Evolutionary conservation across 2,888 invertebrate species (phyloP), one percentile per base, ranked within the genome.

Genomic region (Cheilosia soror): DNA sequence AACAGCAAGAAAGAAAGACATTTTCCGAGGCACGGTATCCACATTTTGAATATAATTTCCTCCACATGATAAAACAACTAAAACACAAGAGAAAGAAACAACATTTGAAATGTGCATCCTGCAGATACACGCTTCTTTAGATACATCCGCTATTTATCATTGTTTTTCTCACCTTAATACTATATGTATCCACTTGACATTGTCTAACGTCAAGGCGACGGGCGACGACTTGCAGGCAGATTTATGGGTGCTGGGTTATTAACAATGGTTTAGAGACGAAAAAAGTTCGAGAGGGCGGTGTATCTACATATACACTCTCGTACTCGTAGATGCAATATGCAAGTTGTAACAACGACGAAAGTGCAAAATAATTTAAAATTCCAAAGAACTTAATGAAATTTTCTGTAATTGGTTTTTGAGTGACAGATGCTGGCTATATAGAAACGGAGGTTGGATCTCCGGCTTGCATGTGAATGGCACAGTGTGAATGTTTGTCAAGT

Each of bases 321-420:
- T 20, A 20, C 20, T 20, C 20, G 20, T 31, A 72, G 29, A 37
- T 27, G 40, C 40, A 37, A 31, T 9, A 27, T 11, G 13, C n/a
- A 33, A 20, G 33, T 33, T 72, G 63, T 57, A 69, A 40, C 60
- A 25, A 42, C 29, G 65, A 62, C 42, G 31, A 60, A 83, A 78
- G 55, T 78, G 73, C 42, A 68, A 83, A 78, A 83, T 83, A 78
- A 73, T 83, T 78, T 83, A 78, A 83, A 78, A 83, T 78, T 83
- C 78, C 83, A 69, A 53, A 72, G 77, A 62, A 83, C 83, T 78
- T 78, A 83, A 83, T 83, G 78, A 73, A 83, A 83, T 78, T 78
- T 83, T 68, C 73, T 69, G 72, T 83, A 83, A 78, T 78, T 83
- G 78, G 73, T 83, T 68, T 78, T 82, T 72, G 77, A 82, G 66